Conservation (phyloP, 2,113 vertebrate genomes). For the Probosciger aterrimus region DNA sequence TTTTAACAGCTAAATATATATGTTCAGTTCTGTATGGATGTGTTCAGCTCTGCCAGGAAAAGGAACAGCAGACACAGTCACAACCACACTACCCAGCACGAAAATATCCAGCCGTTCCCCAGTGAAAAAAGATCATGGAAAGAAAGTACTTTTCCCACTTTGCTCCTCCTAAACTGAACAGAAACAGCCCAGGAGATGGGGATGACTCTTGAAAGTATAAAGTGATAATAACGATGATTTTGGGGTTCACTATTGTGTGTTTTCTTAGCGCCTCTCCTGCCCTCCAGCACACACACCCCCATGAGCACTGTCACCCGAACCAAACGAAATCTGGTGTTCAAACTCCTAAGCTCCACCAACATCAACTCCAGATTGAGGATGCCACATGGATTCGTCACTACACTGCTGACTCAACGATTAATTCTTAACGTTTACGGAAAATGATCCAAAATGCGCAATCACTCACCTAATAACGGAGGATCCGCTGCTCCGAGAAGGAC, state of each 20-base stretch:
- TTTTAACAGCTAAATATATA: slow-evolving; percentile 9
- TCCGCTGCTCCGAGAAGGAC: not conserved
- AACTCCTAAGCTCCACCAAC: not conserved
- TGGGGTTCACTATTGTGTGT: not conserved
- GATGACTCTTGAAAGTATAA: not conserved
- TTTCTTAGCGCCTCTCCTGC: not conserved
- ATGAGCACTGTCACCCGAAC: not conserved
- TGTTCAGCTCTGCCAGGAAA: not conserved
- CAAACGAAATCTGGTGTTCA: not conserved
- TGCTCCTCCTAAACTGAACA: not conserved
- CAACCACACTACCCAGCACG: not conserved
- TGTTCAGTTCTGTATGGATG: not conserved
- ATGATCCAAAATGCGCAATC: not conserved
- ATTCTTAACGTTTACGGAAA: not conserved
- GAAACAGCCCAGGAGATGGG: not conserved
- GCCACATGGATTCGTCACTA: not conserved
- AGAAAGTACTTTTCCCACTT: not conserved
- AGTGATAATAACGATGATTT: not conserved
- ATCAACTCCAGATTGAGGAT: not conserved
- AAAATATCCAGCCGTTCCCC: not conserved
- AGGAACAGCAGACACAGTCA: slow-evolving; percentile 7
- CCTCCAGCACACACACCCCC: no score
- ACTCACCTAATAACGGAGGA: not conserved
- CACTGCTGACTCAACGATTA: not conserved
- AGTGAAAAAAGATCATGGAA: not conserved